Conservation (phyloP, 2,888 invertebrate species). For the Napeogenes inachia region DNA sequence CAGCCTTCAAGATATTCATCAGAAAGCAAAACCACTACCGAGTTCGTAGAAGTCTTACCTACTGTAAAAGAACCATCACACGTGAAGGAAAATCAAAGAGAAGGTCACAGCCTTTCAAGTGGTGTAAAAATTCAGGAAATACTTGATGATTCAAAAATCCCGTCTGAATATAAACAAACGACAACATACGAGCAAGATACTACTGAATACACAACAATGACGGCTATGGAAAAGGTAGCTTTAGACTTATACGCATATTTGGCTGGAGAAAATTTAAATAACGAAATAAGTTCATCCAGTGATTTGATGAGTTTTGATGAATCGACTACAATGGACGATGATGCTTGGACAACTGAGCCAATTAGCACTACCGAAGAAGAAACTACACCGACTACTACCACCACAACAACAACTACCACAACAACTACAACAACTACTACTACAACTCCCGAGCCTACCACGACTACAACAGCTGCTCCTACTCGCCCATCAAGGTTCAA, state of each 20-base stretch:
- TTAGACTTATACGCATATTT: constrained; percentile 89
- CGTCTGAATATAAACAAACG: constrained; percentile 61
- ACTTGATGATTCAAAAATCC: constrained; percentile 63
- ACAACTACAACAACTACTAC: constrained; percentile 78
- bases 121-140: constrained; percentile 63
- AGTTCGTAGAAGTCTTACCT: constrained; percentile 69
- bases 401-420: constrained; percentile 75
- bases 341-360: constrained; percentile 66
- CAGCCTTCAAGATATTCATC: constrained; percentile 65
- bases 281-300: constrained; percentile 68
- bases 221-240: constrained; percentile 88
- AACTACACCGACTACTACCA: constrained; percentile 72
- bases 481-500: constrained; percentile 70
- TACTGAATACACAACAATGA: constrained; percentile 81
- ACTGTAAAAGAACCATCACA: constrained; percentile 49
- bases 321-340: constrained; percentile 58
- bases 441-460: constrained; percentile 70
- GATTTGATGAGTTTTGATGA: constrained; percentile 57
- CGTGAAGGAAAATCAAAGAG: constrained; percentile 54
- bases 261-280: constrained; percentile 80
- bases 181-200: constrained; percentile 66
- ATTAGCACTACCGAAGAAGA: constrained; percentile 67
- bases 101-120: constrained; percentile 63
- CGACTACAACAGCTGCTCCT: constrained; percentile 60
- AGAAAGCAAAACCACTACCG: constrained; percentile 73